Percentiles rank a stretch among this genome's conserved stretches.
Evolutionary conservation across 1,140 invertebrate species (phyloP).

Genomic region (Bombyx mandarina): DNA sequence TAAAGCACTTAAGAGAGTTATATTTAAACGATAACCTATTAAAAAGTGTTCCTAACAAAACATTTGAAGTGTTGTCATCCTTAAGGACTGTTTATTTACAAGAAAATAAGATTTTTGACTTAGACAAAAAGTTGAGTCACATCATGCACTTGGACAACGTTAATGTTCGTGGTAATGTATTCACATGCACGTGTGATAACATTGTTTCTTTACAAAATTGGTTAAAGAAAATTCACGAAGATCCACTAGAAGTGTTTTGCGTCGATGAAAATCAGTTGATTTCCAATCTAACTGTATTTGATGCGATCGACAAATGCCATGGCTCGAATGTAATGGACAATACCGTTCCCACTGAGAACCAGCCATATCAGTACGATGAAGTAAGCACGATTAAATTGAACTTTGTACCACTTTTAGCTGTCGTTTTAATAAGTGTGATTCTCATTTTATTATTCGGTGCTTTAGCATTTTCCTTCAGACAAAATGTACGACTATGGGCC

Average conservation of each 20-base stretch:
- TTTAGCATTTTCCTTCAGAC: slow-evolving; percentile 82
- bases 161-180: slow-evolving; percentile 77
- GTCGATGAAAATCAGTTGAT: slow-evolving; percentile 74
- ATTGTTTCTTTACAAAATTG: slow-evolving; percentile 75
- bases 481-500: slow-evolving; percentile 82
- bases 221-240: slow-evolving; percentile 79
- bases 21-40: slow-evolving; percentile 88
- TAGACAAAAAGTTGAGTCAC: slow-evolving; percentile 77
- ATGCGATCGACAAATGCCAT: slow-evolving; percentile 77
- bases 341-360: slow-evolving; percentile 77
- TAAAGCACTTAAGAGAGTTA: slow-evolving; percentile 83
- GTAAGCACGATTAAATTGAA: slow-evolving; percentile 73
- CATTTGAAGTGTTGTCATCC: slow-evolving; percentile 79
- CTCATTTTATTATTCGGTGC: slow-evolving; percentile 79
- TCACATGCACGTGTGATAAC: slow-evolving; percentile 79
- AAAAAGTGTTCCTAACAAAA: slow-evolving; percentile 79
- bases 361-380: slow-evolving; percentile 68
- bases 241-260: slow-evolving; percentile 76
- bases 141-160: slow-evolving; percentile 79
- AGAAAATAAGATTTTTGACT: slow-evolving; percentile 81
- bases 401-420: slow-evolving; percentile 79
- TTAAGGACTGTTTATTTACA: slow-evolving; percentile 84
- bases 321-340: slow-evolving; percentile 81
- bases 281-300: slow-evolving; percentile 76
- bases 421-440: slow-evolving; percentile 80